These are phyloP conservation scores for Melopsittacus undulatus DNA, from an alignment of 2,797 vertebrate genomes.

Conservation along the genomic window DNA sequence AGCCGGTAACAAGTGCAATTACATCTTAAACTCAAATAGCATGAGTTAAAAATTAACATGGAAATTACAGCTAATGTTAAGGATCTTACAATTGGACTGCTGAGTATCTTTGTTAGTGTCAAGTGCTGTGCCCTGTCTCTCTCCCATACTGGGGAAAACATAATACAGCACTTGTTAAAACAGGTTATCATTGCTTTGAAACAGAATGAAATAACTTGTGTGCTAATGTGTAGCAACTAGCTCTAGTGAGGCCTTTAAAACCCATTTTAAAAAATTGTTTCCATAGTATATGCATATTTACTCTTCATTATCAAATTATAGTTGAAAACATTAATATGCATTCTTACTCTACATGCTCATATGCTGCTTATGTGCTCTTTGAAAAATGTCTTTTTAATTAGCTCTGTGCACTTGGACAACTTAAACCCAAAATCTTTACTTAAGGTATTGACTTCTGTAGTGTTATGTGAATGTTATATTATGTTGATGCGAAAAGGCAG, in stretches of 20 bases:
- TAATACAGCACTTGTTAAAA: neutral
- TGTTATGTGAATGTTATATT: neutral
- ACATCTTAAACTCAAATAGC: neutral
- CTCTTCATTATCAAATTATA: neutral
- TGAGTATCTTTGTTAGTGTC: neutral
- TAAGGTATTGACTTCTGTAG: constrained; percentile 2
- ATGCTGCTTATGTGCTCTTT: neutral
- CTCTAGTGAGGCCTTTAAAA: neutral
- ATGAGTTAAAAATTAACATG: neutral
- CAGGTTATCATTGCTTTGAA: neutral
- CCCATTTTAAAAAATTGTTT: neutral
- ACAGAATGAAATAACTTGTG: neutral
- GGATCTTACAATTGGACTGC: neutral
- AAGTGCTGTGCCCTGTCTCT: neutral
- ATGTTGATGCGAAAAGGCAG: neutral
- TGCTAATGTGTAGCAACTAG: neutral
- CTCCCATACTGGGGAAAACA: neutral
- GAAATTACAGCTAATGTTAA: constrained; percentile 3
- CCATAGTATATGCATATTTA: neutral
- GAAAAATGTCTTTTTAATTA: constrained; percentile 18
- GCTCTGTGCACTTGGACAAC: neutral
- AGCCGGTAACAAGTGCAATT: constrained; percentile 13
- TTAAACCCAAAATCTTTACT: constrained; percentile 10
- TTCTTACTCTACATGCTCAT: neutral
- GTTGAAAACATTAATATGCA: neutral